phyloP scores from a whole-genome alignment of 2,888 invertebrate species.

The Tuberolachnus salignus region DNA sequence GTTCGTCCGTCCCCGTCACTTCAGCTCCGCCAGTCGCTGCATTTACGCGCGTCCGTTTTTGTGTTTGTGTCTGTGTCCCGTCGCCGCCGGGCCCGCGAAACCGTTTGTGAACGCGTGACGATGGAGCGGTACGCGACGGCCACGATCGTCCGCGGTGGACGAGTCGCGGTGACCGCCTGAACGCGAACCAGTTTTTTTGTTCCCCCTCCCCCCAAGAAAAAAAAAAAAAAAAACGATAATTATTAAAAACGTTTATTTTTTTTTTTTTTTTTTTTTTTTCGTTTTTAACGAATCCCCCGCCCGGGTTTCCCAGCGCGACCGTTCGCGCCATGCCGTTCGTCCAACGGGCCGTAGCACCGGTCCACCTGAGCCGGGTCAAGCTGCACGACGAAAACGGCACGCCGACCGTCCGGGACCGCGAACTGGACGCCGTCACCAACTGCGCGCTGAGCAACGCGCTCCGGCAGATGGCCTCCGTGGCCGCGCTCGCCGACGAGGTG shows the following conservation, averaged over 20 bases:
- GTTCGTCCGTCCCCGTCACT: not conserved
- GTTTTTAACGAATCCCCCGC: not conserved
- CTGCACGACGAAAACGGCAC: conserved; percentile 69
- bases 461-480: conserved; percentile 83
- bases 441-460: conserved; percentile 84
- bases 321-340: conserved; percentile 82
- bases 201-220: too few species aligned
- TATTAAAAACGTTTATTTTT: too few species aligned
- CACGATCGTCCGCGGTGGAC: not conserved
- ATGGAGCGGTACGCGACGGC: not conserved
- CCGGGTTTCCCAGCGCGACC: too few species aligned
- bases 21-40: not conserved
- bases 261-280: not conserved
- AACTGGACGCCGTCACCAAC: conserved; percentile 86
- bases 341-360: conserved; percentile 82
- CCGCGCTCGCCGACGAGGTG: conserved; percentile 82
- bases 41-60: not conserved
- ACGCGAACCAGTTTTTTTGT: too few species aligned
- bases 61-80: not conserved
- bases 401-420: conserved; percentile 72
- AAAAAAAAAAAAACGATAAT: too few species aligned
- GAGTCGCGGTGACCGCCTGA: not conserved
- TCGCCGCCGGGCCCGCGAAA: not conserved
- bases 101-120: not conserved
- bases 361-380: conserved; percentile 71